Evolutionary conservation across 2,888 invertebrate genomes (phyloP), one percentile per base, ranked within the genome.

Genomic region (Zygaena filipendulae): DNA sequence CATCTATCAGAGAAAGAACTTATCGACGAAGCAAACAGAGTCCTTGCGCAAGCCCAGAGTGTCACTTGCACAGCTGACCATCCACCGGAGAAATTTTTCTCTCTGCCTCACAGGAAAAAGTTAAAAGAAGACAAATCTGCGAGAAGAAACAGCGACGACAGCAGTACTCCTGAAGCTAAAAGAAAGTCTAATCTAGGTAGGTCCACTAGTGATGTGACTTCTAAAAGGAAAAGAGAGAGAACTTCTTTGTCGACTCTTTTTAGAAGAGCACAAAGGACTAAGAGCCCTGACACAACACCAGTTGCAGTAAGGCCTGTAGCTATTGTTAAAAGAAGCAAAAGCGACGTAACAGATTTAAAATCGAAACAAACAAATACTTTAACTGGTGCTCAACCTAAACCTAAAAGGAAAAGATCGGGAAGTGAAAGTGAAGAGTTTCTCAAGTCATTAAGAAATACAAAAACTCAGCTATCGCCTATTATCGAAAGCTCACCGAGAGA

Each of bases 391-490:
- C 67, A 75, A 47, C 56, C 62, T 3, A 74, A 79, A 52, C 70
- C 79, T 3, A 66, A 81, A 23, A 70, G 84, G 10, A 85, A 85
- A 58, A 69, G 84, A 46, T 74, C 83, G 30, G 84, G 84, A 24
- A 84, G 83, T 52, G 84, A 85, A 55, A 82, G 82, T 41, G 85
- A 86, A 45, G 83, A 84, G 41, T 82, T 82, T 38, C 55, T 80
- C 6, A 81, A 81, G 40, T 80, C 80, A 2, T 60, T 71, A 11
- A 64, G 71, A 40, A 82, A 83, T 30, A 84, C 83, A 40, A 87
- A 88, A 50, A 79, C 85, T 32, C 91, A 89, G 49, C 56, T 92
- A 11, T 90, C 90, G 5, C 91, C 91, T 1, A 91, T 92, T 27
- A 90, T 91, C 39, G 91, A 91, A 64, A 86, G 86, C 37, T 83